Evolutionary conservation across 2,113 vertebrate genomes (phyloP).

Genomic region (Phalacrocorax pelagicus): DNA sequence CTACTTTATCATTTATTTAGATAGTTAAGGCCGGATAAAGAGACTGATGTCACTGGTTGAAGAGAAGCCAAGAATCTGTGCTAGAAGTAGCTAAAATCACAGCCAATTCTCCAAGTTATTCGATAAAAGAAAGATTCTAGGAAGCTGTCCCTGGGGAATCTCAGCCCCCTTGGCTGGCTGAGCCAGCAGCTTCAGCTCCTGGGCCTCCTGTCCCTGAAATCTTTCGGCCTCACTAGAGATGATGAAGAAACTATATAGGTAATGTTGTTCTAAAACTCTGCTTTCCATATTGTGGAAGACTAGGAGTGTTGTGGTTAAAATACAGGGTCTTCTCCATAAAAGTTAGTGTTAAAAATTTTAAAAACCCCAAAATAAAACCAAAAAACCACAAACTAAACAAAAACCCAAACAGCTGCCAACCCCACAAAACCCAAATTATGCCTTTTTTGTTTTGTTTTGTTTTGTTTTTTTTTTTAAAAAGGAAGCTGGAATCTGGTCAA

Average conservation of each 20-base stretch:
- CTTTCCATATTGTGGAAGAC: background rate
- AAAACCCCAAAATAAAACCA: background rate
- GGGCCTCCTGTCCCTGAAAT: background rate
- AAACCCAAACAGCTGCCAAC: background rate
- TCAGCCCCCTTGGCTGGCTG: background rate
- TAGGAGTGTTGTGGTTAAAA: background rate
- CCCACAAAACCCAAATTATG: background rate
- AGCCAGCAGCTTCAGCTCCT: background rate
- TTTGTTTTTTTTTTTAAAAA: background rate
- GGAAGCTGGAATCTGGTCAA: background rate
- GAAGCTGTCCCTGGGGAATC: background rate
- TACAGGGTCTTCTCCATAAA: background rate
- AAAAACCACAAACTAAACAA: background rate
- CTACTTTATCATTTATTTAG: background rate
- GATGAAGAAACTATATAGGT: background rate
- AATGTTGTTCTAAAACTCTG: background rate
- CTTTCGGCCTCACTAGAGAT: background rate
- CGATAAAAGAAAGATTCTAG: background rate
- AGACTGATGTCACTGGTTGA: background rate
- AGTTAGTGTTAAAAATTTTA: background rate
- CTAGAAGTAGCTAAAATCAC: background rate
- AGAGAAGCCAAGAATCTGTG: background rate
- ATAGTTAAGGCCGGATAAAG: background rate
- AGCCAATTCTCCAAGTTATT: background rate
- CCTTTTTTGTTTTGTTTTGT: background rate